phyloP scores from a whole-genome alignment of 2,888 invertebrate species.

The Mystacides longicornis region DNA sequence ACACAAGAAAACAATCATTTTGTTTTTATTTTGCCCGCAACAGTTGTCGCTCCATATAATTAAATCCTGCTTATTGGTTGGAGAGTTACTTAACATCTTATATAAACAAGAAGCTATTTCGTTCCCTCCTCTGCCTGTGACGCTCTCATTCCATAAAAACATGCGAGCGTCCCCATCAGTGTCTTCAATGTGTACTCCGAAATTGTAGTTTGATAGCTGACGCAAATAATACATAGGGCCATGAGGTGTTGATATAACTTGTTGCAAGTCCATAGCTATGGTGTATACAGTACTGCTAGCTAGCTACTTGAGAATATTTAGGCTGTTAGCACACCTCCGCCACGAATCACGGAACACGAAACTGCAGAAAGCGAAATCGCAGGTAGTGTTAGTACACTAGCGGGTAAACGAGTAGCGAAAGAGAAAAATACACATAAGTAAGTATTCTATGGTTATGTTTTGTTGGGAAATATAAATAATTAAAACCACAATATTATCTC shows the following conservation, averaged over 20 bases:
- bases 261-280: constrained; percentile 29
- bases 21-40: constrained; percentile 27
- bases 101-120: constrained; percentile 24
- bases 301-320: no score
- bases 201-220: constrained; percentile 28
- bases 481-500: no score
- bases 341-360: no score
- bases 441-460: no score
- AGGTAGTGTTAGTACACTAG: no score
- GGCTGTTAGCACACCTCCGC: no score
- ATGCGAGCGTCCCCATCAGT: neutral
- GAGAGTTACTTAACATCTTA: constrained; percentile 5
- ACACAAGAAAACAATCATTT: constrained; percentile 26
- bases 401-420: no score
- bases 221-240: constrained; percentile 30
- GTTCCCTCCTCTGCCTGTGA: constrained; percentile 26
- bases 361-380: no score
- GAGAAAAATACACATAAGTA: no score
- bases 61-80: constrained; percentile 20
- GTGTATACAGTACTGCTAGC: constrained; percentile 23
- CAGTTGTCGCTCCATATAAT: constrained; percentile 27
- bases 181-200: constrained; percentile 13
- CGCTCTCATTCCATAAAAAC: constrained; percentile 10
- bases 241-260: constrained; percentile 30
- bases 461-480: no score